phyloP scores from a whole-genome alignment of 2,113 vertebrate genomes.

The Perca flavescens region DNA sequence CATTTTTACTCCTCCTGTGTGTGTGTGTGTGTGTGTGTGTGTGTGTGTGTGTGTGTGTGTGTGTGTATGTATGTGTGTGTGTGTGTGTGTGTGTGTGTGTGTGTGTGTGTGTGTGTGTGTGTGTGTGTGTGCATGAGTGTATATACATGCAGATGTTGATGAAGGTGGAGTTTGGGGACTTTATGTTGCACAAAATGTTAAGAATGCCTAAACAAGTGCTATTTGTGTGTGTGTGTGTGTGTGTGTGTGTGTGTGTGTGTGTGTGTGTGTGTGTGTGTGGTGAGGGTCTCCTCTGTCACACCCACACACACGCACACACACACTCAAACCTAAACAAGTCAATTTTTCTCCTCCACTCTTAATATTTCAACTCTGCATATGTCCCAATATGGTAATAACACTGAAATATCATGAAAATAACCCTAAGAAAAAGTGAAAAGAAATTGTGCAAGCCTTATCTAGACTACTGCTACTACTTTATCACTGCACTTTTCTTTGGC shows the following conservation, averaged over 20 bases:
- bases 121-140: too few species aligned
- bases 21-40: not conserved
- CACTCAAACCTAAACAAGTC: not conserved
- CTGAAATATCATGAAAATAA: not conserved
- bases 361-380: not conserved
- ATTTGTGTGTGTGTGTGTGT: not conserved
- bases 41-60: not conserved
- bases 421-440: not conserved
- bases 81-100: not conserved
- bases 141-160: too few species aligned
- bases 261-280: conserved; percentile 4
- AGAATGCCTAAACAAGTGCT: too few species aligned
- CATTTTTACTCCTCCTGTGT: conserved; percentile 26
- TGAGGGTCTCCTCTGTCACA: conserved; percentile 46
- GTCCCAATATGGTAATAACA: conserved; percentile 31
- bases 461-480: not conserved
- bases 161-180: too few species aligned
- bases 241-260: not conserved
- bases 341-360: not conserved
- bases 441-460: conserved; percentile 1
- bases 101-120: not conserved
- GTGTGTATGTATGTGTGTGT: not conserved
- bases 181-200: too few species aligned
- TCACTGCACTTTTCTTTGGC: not conserved
- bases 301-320: conserved; percentile 9